These are phyloP conservation scores for Patella ulyssiponensis DNA, from an alignment of 2,888 invertebrate genomes.

Conservation along the genomic window DNA sequence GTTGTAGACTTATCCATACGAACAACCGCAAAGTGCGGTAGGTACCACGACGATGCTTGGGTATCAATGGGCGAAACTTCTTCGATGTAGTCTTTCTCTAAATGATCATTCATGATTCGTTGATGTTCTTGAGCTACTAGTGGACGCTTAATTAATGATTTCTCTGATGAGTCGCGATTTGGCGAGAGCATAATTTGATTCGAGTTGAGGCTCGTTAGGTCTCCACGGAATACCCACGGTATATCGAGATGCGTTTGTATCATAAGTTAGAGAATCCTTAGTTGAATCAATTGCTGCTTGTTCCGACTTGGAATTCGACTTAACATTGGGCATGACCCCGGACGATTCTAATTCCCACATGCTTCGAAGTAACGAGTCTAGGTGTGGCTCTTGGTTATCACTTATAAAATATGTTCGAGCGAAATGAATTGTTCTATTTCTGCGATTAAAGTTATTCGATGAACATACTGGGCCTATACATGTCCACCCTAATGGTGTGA, in stretches of 20 bases:
- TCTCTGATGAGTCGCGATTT: neutral
- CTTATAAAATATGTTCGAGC: too few relatives aligned
- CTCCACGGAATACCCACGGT: conserved; percentile 7
- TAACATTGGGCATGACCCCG: too few relatives aligned
- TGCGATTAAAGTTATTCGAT: too few relatives aligned
- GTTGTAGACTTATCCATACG: neutral
- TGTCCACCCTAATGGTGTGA: too few relatives aligned
- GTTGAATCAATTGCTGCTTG: neutral
- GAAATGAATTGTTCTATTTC: too few relatives aligned
- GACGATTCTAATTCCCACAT: too few relatives aligned
- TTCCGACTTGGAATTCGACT: neutral
- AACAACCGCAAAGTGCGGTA: conserved; percentile 8
- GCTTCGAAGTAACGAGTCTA: too few relatives aligned
- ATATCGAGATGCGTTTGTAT: neutral
- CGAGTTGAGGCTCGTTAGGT: neutral
- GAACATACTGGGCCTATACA: too few relatives aligned
- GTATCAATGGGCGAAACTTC: conserved; percentile 1
- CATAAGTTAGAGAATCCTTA: neutral
- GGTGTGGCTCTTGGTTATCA: too few relatives aligned
- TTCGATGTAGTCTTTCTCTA: neutral
- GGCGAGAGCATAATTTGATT: neutral
- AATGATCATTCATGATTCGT: neutral
- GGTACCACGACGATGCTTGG: too few relatives aligned
- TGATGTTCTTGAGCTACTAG: neutral
- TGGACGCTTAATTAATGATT: conserved; percentile 6